Evolutionary conservation across 2,113 vertebrate genomes (phyloP).

Genomic region (Syngnathus scovelli): DNA sequence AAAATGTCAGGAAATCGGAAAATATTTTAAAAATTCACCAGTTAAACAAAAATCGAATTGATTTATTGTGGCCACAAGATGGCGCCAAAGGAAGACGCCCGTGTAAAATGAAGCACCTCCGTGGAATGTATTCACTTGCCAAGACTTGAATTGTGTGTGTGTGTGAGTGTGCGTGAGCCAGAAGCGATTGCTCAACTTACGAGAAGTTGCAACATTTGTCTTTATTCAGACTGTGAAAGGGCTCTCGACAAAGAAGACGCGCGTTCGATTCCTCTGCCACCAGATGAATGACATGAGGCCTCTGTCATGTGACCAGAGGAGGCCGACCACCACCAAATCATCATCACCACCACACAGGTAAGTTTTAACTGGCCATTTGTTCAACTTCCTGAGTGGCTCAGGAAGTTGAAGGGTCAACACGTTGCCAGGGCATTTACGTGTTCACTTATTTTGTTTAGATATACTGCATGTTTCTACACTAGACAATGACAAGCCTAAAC

Average conservation of each 20-base stretch:
- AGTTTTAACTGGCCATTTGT: neutral
- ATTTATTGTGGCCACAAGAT: neutral
- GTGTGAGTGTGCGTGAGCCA: neutral
- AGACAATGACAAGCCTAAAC: neutral
- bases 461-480: neutral
- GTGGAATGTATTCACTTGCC: neutral
- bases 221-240: neutral
- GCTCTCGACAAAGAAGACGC: neutral
- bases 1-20: too few species aligned
- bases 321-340: neutral
- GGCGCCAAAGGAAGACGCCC: neutral
- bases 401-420: neutral
- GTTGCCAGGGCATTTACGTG: neutral
- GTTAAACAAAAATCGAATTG: too few species aligned
- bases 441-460: too few species aligned
- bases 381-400: neutral
- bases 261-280: neutral
- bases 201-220: constrained; percentile 1
- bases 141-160: neutral
- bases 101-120: neutral
- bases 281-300: neutral
- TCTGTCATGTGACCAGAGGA: neutral
- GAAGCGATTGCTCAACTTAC: neutral
- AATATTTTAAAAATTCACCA: too few species aligned
- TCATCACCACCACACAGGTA: neutral